These are phyloP conservation scores for Synanthedon myopaeformis DNA, from an alignment of 2,888 invertebrate genomes.

Conservation along the genomic window DNA sequence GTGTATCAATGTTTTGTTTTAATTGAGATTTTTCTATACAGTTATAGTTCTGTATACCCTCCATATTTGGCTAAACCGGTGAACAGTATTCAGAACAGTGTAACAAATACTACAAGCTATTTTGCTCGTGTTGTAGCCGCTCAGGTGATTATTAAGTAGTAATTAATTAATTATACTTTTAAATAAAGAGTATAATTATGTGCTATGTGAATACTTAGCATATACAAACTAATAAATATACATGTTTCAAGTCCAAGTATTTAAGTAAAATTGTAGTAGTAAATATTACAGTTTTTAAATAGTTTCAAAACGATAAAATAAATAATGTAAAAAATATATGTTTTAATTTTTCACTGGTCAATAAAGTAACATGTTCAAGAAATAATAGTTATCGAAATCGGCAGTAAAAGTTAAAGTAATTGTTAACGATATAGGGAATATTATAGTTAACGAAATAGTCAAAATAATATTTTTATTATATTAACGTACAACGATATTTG, in stretches of 20 bases:
- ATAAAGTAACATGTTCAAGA: neutral
- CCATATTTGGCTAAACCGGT: conserved; percentile 36
- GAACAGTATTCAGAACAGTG: neutral
- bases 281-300: neutral
- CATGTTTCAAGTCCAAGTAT: too few species aligned
- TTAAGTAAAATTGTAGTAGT: neutral
- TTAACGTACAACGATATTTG: too few species aligned
- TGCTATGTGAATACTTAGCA: too few species aligned
- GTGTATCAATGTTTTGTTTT: conserved; percentile 52
- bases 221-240: too few species aligned
- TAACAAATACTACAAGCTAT: neutral
- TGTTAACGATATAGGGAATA: too few species aligned
- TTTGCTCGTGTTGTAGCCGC: neutral
- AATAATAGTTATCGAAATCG: too few species aligned
- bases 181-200: too few species aligned
- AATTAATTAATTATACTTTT: too few species aligned
- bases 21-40: conserved; percentile 50
- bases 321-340: too few species aligned
- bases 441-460: too few species aligned
- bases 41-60: conserved; percentile 44
- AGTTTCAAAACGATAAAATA: neutral
- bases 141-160: neutral
- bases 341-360: neutral
- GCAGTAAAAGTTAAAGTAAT: too few species aligned
- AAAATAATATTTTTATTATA: too few species aligned